phyloP scores from a whole-genome alignment of 2,888 invertebrate genomes.

The Lepeophtheirus nordmannii region DNA sequence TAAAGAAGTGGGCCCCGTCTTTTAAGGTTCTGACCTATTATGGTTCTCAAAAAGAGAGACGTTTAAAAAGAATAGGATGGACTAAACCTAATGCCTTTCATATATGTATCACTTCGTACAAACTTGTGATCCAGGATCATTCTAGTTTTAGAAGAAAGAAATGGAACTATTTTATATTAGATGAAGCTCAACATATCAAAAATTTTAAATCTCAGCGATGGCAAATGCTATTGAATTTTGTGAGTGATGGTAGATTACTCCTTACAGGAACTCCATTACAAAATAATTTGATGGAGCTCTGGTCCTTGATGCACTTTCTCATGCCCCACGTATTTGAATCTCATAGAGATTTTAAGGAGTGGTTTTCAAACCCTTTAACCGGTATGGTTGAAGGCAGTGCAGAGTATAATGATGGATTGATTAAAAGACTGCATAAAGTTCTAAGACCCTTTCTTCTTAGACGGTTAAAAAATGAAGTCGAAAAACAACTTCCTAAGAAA shows the following conservation, averaged over 20 bases:
- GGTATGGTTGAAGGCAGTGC: conserved; percentile 87
- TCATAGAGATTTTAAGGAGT: conserved; percentile 70
- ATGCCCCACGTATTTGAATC: conserved; percentile 95
- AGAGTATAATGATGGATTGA: conserved; percentile 76
- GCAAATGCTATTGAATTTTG: conserved; percentile 83
- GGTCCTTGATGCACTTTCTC: conserved; percentile 95
- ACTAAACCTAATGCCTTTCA: conserved; percentile 97
- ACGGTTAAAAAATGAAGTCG: conserved; percentile 81
- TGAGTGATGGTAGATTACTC: conserved; percentile 51
- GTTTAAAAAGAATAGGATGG: conserved; percentile 79
- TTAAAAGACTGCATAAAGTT: conserved; percentile 77
- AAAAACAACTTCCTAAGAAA: conserved; percentile 92
- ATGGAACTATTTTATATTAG: conserved; percentile 94
- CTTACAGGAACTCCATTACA: conserved; percentile 89
- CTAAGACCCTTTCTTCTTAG: conserved; percentile 81
- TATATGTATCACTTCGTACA: conserved; percentile 93
- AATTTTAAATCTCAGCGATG: conserved; percentile 98
- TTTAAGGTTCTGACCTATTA: conserved; percentile 98
- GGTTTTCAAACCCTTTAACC: conserved; percentile 94
- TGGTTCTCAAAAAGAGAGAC: conserved; percentile 86
- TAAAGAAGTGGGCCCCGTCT: conserved; percentile 98
- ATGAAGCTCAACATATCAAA: conserved; percentile 98
- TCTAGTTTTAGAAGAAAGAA: conserved; percentile 89
- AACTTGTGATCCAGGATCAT: conserved; percentile 94
- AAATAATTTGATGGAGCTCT: conserved; percentile 88